phyloP scores from a whole-genome alignment of 2,113 vertebrate genomes.

The Motacilla tschutschensis region DNA sequence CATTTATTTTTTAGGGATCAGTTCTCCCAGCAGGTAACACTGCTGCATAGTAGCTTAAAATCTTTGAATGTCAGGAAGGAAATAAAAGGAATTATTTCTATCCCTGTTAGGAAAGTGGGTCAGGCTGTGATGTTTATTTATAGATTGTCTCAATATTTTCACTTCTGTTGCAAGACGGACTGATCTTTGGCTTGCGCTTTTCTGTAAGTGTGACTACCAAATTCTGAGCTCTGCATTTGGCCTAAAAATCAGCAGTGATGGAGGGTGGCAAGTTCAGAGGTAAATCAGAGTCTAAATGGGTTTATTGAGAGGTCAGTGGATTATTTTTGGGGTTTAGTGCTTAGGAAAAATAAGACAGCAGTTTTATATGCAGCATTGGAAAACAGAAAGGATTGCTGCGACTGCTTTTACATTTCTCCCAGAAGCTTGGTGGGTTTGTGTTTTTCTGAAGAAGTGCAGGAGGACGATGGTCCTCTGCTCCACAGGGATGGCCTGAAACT shows the following conservation, averaged over 20 bases:
- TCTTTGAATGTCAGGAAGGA: neutral
- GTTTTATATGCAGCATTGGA: fast-evolving
- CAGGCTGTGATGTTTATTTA: slow-evolving; percentile 20
- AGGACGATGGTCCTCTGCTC: neutral
- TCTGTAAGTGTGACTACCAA: neutral
- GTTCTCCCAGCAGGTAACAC: neutral
- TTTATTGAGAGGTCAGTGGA: neutral
- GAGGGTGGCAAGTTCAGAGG: neutral
- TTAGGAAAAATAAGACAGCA: neutral
- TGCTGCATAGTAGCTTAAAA: fast-evolving
- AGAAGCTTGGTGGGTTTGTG: neutral
- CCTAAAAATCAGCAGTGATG: neutral
- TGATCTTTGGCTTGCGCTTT: neutral
- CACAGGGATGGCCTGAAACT: fast-evolving
- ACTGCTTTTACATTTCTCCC: fast-evolving
- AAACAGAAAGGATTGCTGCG: neutral
- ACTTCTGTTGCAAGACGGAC: neutral
- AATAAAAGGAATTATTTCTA: neutral
- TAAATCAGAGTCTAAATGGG: neutral
- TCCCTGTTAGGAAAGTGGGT: slow-evolving; percentile 8
- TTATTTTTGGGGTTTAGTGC: neutral
- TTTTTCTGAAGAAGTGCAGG: neutral
- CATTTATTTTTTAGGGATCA: neutral
- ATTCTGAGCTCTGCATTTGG: neutral
- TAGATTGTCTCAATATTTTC: slow-evolving; percentile 20